phyloP scores from a whole-genome alignment of 2,113 vertebrate species.

The Trematocara nigrifrons region DNA sequence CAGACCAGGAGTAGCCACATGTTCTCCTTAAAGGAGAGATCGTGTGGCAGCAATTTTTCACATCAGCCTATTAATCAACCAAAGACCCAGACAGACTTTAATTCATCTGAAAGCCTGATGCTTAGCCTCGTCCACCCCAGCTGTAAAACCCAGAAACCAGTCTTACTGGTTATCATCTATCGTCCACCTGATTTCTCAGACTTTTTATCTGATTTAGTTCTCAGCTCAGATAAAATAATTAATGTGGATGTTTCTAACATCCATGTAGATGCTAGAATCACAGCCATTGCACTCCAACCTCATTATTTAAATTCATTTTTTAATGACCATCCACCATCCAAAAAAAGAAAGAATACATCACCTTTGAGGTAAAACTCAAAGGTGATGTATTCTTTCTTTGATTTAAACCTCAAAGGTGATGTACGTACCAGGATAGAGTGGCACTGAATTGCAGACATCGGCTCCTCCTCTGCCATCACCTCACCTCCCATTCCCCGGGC shows the following conservation, averaged over 20 bases:
- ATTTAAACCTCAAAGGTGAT: background rate
- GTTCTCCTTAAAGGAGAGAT: too few relatives aligned
- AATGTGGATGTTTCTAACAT: background rate
- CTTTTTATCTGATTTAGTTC: background rate
- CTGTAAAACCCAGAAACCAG: background rate
- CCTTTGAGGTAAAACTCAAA: background rate
- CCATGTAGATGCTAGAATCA: background rate
- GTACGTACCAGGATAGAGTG: conserved; percentile 75
- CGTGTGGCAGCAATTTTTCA: background rate
- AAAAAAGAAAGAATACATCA: background rate
- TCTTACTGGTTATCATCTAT: background rate
- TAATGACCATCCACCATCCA: background rate
- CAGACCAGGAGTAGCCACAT: too few relatives aligned
- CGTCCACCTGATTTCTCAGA: background rate
- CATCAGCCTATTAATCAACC: background rate
- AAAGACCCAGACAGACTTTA: background rate
- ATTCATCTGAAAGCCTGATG: background rate
- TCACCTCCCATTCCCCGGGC: conserved; percentile 37
- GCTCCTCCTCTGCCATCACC: conserved; percentile 15
- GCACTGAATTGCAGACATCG: conserved; percentile 68
- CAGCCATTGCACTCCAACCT: background rate
- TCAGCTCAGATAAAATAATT: background rate
- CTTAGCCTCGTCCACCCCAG: background rate
- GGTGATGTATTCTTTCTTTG: too few relatives aligned
- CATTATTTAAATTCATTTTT: background rate